A percentile compares a stretch with the other conserved stretches of the same genome.
Conservation (phyloP, 2,113 vertebrate species). For the Mesitornis unicolor region DNA sequence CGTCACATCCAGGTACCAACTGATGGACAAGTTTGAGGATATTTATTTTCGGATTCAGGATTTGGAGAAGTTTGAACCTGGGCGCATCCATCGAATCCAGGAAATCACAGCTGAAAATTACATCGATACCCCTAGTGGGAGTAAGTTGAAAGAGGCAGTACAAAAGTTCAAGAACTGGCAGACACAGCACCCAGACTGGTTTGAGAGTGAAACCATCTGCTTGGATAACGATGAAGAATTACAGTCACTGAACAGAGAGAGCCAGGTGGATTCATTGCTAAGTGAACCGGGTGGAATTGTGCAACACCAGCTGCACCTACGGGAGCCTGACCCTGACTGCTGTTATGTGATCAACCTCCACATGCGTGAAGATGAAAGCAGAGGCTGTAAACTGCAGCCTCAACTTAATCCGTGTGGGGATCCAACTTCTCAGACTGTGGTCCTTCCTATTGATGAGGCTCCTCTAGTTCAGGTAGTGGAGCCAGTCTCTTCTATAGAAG, state of each 20-base stretch:
- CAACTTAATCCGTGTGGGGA: background rate
- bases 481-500: background rate
- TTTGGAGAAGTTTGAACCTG: slow-evolving; percentile 88
- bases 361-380: background rate
- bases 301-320: slow-evolving; percentile 63
- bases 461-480: slow-evolving; percentile 6
- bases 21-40: slow-evolving; percentile 93
- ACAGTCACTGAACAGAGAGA: slow-evolving; percentile 42
- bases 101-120: slow-evolving; percentile 81
- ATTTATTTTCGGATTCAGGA: slow-evolving; percentile 91
- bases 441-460: background rate
- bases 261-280: slow-evolving; percentile 9
- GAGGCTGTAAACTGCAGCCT: slow-evolving; percentile 27
- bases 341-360: slow-evolving; percentile 22
- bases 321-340: slow-evolving; percentile 28
- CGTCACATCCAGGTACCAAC: slow-evolving; percentile 80
- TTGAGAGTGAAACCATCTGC: slow-evolving; percentile 78
- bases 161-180: slow-evolving; percentile 82
- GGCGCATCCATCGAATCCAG: slow-evolving; percentile 77
- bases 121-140: slow-evolving; percentile 75
- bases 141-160: slow-evolving; percentile 79
- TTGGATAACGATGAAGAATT: slow-evolving; percentile 61
- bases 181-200: slow-evolving; percentile 83
- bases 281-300: slow-evolving; percentile 19
- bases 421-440: background rate